These are phyloP conservation scores for Megamerina dolium DNA, from an alignment of 2,888 invertebrate species.

Conservation along the genomic window DNA sequence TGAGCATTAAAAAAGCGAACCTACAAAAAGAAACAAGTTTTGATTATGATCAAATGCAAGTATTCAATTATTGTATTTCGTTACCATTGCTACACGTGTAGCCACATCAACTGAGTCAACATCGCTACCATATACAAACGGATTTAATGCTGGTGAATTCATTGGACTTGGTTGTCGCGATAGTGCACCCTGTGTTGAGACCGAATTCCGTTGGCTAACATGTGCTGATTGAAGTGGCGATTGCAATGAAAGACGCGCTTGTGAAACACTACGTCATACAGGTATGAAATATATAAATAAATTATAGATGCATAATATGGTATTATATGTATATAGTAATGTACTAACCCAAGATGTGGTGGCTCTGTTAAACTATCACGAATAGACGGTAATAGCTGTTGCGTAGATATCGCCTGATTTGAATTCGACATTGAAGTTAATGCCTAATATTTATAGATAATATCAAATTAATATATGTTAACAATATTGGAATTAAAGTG, in stretches of 20 bases:
- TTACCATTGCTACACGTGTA: conserved; percentile 93
- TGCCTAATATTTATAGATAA: conserved; percentile 35
- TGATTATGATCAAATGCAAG: neutral
- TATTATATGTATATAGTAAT: neutral
- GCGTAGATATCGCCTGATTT: conserved; percentile 54
- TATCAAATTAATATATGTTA: neutral
- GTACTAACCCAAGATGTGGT: conserved; percentile 52
- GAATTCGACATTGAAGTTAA: conserved; percentile 57
- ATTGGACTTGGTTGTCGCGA: conserved; percentile 53
- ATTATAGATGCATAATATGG: too few species aligned
- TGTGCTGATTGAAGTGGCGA: conserved; percentile 42
- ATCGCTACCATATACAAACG: conserved; percentile 87
- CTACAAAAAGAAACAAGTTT: conserved; percentile 12
- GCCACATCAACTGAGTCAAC: conserved; percentile 98
- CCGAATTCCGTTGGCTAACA: conserved; percentile 46
- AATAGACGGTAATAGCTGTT: conserved; percentile 60
- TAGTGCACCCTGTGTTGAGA: conserved; percentile 50
- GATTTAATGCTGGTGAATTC: conserved; percentile 61
- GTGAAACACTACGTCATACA: conserved; percentile 39
- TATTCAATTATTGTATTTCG: neutral
- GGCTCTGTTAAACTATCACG: conserved; percentile 60
- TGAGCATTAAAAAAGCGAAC: conserved; percentile 93
- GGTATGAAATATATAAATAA: neutral
- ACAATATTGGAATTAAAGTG: neutral
- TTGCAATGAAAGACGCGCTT: conserved; percentile 41